Percentiles rank a stretch among this genome's conserved stretches.
Evolutionary conservation across 2,888 invertebrate species (phyloP).

Genomic region (Fissipunctia ypsillon): DNA sequence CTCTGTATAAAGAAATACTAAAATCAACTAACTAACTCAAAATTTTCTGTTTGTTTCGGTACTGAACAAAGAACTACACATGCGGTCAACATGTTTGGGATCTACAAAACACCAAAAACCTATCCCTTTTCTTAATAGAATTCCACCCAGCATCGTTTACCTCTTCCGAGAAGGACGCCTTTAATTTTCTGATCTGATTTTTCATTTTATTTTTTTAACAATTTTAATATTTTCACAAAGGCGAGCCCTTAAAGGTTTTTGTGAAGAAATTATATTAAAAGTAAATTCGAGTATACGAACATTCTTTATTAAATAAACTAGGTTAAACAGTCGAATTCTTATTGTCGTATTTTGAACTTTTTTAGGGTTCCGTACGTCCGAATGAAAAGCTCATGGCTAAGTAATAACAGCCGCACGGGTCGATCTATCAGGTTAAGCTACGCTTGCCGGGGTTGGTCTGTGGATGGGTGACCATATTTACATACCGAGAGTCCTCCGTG

Average conservation of each 20-base stretch:
- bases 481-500: too few species aligned
- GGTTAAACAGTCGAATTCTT: conserved; percentile 6
- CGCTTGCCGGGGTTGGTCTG: too few species aligned
- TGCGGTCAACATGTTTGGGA: conserved; percentile 36
- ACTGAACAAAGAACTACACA: conserved; percentile 54
- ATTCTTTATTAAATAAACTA: conserved; percentile 37
- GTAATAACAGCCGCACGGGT: too few species aligned
- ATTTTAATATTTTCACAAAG: conserved; percentile 58
- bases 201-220: conserved; percentile 50
- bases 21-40: conserved; percentile 39
- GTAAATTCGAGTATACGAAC: conserved; percentile 30
- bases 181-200: conserved; percentile 53
- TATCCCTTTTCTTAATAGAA: conserved; percentile 44
- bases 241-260: conserved; percentile 22
- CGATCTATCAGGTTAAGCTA: too few species aligned
- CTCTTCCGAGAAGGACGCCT: conserved; percentile 35
- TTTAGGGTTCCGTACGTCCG: too few species aligned
- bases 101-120: conserved; percentile 35
- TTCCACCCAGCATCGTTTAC: conserved; percentile 45
- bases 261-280: conserved; percentile 38
- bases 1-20: not conserved
- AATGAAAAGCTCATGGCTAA: too few species aligned
- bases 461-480: too few species aligned
- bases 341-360: not conserved
- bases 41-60: conserved; percentile 63